Conservation (phyloP, 2,113 vertebrate genomes). For the Chloropsis hardwickii region DNA sequence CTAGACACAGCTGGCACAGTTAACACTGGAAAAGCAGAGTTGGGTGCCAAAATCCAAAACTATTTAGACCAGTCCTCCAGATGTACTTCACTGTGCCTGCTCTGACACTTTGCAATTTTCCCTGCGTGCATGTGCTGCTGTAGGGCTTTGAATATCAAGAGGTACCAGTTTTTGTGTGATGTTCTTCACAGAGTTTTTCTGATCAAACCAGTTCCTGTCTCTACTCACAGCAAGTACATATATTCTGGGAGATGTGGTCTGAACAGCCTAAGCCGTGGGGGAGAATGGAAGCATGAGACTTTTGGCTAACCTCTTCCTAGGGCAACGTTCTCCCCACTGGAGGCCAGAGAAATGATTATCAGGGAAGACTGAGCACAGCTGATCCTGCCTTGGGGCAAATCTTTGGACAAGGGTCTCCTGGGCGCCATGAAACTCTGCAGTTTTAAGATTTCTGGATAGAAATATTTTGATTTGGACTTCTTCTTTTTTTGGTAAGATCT, state of each 20-base stretch:
- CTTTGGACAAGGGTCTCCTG: not conserved
- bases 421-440: accelerated
- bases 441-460: not conserved
- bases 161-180: not conserved
- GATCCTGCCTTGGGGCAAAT: not conserved
- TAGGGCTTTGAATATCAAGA: not conserved
- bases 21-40: not conserved
- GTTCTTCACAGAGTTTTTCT: not conserved
- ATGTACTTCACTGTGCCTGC: not conserved
- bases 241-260: not conserved
- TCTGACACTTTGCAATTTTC: not conserved
- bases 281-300: not conserved
- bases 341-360: not conserved
- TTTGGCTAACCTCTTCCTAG: not conserved
- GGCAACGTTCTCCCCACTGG: not conserved
- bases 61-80: not conserved
- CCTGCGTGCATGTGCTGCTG: not conserved
- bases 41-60: not conserved
- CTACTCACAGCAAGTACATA: not conserved
- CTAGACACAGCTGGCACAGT: not conserved
- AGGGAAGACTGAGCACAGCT: not conserved
- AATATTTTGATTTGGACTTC: not conserved
- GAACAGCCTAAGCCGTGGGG: accelerated
- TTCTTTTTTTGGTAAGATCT: not conserved
- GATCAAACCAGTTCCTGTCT: not conserved